phyloP scores from a whole-genome alignment of 2,113 vertebrate species.

The Glareola pratincola region DNA sequence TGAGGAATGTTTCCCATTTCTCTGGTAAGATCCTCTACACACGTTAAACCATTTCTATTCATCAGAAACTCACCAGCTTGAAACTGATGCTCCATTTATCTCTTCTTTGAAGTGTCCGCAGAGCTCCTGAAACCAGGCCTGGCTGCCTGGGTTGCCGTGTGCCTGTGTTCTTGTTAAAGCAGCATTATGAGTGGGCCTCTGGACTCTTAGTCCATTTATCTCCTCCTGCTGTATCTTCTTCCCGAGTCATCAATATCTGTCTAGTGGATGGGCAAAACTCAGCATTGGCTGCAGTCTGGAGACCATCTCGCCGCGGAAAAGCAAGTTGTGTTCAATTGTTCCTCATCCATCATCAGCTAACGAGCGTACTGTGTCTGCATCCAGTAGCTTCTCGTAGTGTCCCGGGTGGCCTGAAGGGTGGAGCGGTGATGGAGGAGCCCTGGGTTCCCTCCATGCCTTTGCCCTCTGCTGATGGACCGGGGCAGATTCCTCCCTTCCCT shows the following conservation, averaged over 20 bases:
- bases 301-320: rapidly evolving
- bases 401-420: neutral
- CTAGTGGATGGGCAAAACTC: neutral
- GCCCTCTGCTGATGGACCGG: neutral
- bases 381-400: rapidly evolving
- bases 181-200: neutral
- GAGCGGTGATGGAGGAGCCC: neutral
- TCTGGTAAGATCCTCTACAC: neutral
- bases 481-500: neutral
- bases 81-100: neutral
- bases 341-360: neutral
- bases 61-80: neutral
- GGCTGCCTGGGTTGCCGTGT: neutral
- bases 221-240: neutral
- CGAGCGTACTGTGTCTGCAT: rapidly evolving
- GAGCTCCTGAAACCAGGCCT: neutral
- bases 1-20: neutral
- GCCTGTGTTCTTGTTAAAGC: neutral
- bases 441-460: neutral
- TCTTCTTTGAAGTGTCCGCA: neutral
- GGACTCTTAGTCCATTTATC: neutral
- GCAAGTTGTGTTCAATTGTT: neutral
- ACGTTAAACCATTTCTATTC: neutral
- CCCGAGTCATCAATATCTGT: neutral
- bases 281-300: neutral